Evolutionary conservation across 2,113 vertebrate genomes (phyloP).

Genomic region (Poecilia latipinna): DNA sequence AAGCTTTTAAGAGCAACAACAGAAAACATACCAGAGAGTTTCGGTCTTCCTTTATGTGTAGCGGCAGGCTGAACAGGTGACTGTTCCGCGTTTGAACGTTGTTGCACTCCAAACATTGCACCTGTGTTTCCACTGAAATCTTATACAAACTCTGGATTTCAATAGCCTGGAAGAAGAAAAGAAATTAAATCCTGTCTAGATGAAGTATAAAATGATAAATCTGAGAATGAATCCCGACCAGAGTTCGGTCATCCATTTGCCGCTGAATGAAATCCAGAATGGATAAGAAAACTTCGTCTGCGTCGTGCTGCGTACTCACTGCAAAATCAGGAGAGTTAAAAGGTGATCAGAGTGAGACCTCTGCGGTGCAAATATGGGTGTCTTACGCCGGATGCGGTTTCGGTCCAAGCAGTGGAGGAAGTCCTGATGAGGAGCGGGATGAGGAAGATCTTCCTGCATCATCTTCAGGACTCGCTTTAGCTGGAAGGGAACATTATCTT

Average conservation of each 20-base stretch:
- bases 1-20: neutral
- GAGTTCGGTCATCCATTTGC: constrained; percentile 65
- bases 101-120: constrained; percentile 62
- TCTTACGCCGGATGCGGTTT: constrained; percentile 67
- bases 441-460: constrained; percentile 51
- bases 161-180: constrained; percentile 56
- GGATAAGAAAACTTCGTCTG: constrained; percentile 76
- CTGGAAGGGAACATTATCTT: constrained; percentile 37
- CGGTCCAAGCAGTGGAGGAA: constrained; percentile 73
- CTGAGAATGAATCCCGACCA: constrained; percentile 55
- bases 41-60: constrained; percentile 51
- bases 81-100: constrained; percentile 32
- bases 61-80: constrained; percentile 69
- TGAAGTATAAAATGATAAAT: neutral
- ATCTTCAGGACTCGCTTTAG: constrained; percentile 58
- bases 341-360: neutral
- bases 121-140: constrained; percentile 57
- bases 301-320: constrained; percentile 75
- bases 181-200: neutral
- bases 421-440: constrained; percentile 33
- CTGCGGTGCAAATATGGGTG: neutral
- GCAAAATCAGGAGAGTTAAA: constrained; percentile 6
- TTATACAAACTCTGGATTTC: constrained; percentile 72
- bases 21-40: constrained; percentile 64
- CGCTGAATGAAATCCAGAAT: constrained; percentile 69